Base-by-base conservation (phyloP, 2,113 vertebrate species). In the Alouatta palliata region DNA sequence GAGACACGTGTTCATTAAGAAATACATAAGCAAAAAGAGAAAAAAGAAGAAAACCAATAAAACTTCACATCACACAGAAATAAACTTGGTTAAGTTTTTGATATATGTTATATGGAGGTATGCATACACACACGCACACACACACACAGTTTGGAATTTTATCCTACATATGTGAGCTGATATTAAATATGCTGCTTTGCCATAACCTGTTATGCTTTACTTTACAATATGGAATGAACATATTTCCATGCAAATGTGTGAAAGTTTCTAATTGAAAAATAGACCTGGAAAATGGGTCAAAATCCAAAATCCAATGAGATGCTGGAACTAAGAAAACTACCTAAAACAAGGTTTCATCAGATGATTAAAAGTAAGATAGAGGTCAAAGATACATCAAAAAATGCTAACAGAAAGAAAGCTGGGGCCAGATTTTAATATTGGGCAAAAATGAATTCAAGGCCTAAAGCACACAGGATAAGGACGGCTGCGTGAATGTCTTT, bases 381-480 rank as follows among this genome's bases (percentile, higher is more conserved):
- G 70, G 64, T 95, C 87, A 97, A 95, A 97, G 91, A 97, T 95
- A 95, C 87, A 95, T 90, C 73, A 95, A 64, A 91, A 94, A 97
- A 97, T 70, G 75, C 92, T 97, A 97, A 93, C 87, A 97, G 86
- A 97, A 94, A 95, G 89, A 97, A 98, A 98, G 96, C 96, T 95
- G 79, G 95, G 95, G 96, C 93, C 91, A 96, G 66, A 91, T 91
- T 96, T 97, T 95, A 95, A n/a, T 84, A 96, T 64, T 73, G 86
- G 85, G 95, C 79, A 61, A 88, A 89, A 89, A 94, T 81, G n/a
- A 90, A 95, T 71, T 98, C 96, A 98, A 97, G 97, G 97, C 87
- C 97, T 97, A 85, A 97, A 97, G 97, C 97, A 98, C 87, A 98
- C 97, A 70, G 97, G 96, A 13, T 98, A 98, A 81, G 97, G 97